These are phyloP conservation scores for Gila robusta DNA, from an alignment of 2,797 vertebrate genomes.

Conservation along the genomic window DNA sequence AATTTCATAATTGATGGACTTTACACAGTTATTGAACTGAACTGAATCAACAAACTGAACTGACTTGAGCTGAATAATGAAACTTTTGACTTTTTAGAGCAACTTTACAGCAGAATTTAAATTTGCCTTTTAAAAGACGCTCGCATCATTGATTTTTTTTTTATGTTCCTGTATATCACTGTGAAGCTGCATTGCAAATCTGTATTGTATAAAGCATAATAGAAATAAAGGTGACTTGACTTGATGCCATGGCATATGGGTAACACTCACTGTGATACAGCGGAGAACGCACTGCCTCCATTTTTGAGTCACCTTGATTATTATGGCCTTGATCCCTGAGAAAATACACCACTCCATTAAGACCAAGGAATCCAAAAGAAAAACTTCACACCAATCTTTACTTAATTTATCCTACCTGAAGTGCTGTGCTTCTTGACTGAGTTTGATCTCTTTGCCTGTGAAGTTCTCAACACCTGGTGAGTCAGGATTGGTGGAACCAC, in stretches of 20 bases:
- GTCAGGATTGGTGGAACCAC: slow-evolving; percentile 90
- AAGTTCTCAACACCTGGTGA: slow-evolving; percentile 85
- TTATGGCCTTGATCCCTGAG: slow-evolving; percentile 74
- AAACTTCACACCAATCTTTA: background rate
- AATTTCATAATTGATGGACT: background rate
- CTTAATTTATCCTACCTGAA: slow-evolving; percentile 81
- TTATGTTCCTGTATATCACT: background rate
- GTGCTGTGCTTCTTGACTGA: slow-evolving; percentile 73
- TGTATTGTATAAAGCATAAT: background rate
- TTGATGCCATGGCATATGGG: background rate
- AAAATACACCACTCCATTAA: slow-evolving; percentile 53
- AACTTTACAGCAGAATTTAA: background rate
- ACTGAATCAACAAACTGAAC: background rate
- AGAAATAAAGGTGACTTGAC: background rate
- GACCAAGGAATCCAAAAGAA: background rate
- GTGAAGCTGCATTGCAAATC: background rate
- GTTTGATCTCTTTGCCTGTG: slow-evolving; percentile 72
- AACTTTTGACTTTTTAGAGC: background rate
- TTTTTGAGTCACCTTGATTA: slow-evolving; percentile 71
- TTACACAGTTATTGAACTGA: background rate
- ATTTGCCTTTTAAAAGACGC: background rate
- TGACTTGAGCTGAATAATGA: no score
- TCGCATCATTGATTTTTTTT: background rate
- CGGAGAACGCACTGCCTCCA: slow-evolving; percentile 68
- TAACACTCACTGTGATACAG: slow-evolving; percentile 76